A percentile compares a stretch with the other conserved stretches of the same genome.
These are phyloP conservation scores for Camelus bactrianus DNA, from an alignment of 2,113 vertebrate genomes.

Conservation along the genomic window DNA sequence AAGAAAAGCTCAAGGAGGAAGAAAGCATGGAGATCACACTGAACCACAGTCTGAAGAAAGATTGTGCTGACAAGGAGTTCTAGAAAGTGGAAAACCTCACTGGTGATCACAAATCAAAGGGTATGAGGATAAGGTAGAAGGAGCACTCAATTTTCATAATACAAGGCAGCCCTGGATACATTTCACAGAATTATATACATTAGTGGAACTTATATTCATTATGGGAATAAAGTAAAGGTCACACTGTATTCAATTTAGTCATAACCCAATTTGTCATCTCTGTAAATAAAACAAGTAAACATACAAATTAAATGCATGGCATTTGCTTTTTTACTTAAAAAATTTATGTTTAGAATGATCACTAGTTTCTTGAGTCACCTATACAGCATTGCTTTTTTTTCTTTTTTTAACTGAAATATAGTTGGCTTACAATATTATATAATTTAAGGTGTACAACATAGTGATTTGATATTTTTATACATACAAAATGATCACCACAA, in stretches of 20 bases:
- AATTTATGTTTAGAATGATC: background rate
- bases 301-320: background rate
- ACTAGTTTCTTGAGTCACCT: conserved; percentile 46
- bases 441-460: too few species aligned
- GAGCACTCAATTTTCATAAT: conserved; percentile 36
- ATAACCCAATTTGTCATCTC: conserved; percentile 49
- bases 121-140: background rate
- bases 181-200: conserved; percentile 24
- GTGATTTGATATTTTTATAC: too few species aligned
- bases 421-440: too few species aligned
- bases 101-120: conserved; percentile 51
- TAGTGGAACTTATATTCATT: conserved; percentile 19
- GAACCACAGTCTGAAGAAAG: background rate
- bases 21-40: background rate
- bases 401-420: too few species aligned
- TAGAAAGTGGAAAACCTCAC: background rate
- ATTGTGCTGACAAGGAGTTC: conserved; percentile 5
- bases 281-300: conserved; percentile 60
- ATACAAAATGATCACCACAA: too few species aligned
- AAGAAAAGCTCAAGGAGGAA: background rate
- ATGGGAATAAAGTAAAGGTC: conserved; percentile 49
- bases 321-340: conserved; percentile 32
- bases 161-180: conserved; percentile 18
- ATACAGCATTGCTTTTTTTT: background rate
- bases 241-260: conserved; percentile 50